A percentile compares a stretch with the other conserved stretches of the same genome.
Evolutionary conservation across 30 jellyfish, hydroid and myxozoan species (phyloP).

Genomic region (Chrysaora quinquecirrha): DNA sequence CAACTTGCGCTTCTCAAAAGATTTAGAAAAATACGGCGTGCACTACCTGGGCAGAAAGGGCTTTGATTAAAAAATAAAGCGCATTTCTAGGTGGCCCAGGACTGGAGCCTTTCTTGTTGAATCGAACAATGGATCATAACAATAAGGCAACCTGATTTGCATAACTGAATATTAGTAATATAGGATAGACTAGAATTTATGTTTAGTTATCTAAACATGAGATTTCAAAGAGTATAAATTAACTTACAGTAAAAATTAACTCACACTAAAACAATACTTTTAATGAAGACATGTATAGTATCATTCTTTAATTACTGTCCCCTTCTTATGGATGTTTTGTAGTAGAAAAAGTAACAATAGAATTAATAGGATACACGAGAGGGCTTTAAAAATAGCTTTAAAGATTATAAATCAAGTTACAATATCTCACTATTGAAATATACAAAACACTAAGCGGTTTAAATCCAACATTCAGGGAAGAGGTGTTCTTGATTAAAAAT

Average conservation of each 20-base stretch:
- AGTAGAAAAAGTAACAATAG: too few species aligned
- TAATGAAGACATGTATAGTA: slow-evolving; percentile 6
- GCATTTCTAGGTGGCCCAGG: too few species aligned
- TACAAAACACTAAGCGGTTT: slow-evolving; percentile 21
- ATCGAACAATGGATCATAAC: too few species aligned
- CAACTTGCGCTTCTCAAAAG: too few species aligned
- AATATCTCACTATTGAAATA: slow-evolving; percentile 43
- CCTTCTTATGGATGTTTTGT: too few species aligned
- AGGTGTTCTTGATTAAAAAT: background rate
- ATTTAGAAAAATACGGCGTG: too few species aligned
- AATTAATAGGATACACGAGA: too few species aligned
- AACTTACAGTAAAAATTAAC: background rate
- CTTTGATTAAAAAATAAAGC: too few species aligned
- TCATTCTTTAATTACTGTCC: slow-evolving; percentile 34
- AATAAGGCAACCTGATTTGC: too few species aligned
- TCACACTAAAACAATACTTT: background rate
- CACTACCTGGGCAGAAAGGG: too few species aligned
- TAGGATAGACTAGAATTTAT: background rate
- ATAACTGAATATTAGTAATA: too few species aligned
- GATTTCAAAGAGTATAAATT: slow-evolving; percentile 38
- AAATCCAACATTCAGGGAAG: slow-evolving; percentile 34
- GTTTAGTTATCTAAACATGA: background rate
- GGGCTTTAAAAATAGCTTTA: slow-evolving; percentile 10
- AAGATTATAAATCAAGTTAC: slow-evolving; percentile 37
- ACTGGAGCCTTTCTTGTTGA: too few species aligned